Evolutionary conservation across 1,140 invertebrate genomes (phyloP).

Genomic region (Drosophila ohnishii): DNA sequence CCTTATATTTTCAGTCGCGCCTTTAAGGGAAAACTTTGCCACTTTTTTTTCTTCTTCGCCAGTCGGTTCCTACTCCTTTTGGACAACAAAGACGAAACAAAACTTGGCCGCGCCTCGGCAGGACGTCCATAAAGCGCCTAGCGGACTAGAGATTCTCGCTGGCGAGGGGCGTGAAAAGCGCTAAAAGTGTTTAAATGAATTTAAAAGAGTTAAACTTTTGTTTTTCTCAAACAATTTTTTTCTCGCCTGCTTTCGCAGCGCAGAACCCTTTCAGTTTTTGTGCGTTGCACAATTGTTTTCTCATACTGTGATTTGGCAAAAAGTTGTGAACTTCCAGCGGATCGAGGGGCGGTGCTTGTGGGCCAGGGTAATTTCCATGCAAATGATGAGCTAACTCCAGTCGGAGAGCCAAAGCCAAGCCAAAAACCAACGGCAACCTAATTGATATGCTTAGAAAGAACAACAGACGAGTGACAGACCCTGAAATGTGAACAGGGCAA

Average conservation of each 20-base stretch:
- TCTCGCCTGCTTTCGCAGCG: not conserved
- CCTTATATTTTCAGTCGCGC: slow-evolving; percentile 14
- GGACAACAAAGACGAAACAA: slow-evolving; percentile 45
- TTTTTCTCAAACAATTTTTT: slow-evolving; percentile 42
- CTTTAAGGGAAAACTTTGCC: slow-evolving; percentile 55
- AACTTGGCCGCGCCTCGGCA: slow-evolving; percentile 27
- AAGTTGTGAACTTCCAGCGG: slow-evolving; percentile 51
- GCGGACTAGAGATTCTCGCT: slow-evolving; percentile 37
- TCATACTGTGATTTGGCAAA: slow-evolving; percentile 53
- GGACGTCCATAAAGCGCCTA: slow-evolving; percentile 15
- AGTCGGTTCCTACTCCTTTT: slow-evolving; percentile 34
- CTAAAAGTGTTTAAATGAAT: slow-evolving; percentile 77
- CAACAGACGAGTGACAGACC: slow-evolving; percentile 54
- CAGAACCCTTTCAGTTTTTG: slow-evolving; percentile 43
- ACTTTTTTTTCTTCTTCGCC: slow-evolving; percentile 42
- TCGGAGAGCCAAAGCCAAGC: slow-evolving; percentile 25
- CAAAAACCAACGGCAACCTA: slow-evolving; percentile 56
- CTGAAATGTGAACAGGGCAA: slow-evolving; percentile 57
- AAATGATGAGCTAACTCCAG: slow-evolving; percentile 53
- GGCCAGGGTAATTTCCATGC: slow-evolving; percentile 61
- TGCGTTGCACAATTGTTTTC: slow-evolving; percentile 58
- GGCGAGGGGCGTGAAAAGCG: slow-evolving; percentile 65
- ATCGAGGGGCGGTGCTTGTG: not conserved
- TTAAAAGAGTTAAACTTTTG: slow-evolving; percentile 70
- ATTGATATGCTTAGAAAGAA: slow-evolving; percentile 71